Base-by-base conservation (phyloP, 2,888 invertebrate genomes). In the Parnassius orleans region DNA sequence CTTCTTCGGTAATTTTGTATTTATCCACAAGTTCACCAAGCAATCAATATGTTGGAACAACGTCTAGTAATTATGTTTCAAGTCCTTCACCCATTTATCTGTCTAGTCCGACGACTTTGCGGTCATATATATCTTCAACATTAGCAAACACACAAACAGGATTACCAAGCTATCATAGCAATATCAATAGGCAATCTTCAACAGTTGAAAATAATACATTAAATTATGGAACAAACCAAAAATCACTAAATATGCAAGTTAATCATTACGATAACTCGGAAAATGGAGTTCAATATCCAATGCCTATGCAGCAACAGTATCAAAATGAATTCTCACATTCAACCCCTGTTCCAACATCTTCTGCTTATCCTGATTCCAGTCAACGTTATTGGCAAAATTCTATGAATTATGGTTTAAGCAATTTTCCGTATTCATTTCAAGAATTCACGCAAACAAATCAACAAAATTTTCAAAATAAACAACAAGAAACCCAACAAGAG, bases 251-350 rank as follows among this genome's bases (percentile, higher is more conserved):
- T 65, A 79, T 89, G 67, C 84, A 85, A 69, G 85, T 88, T 58
- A 88, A 90, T 68, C 89, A 90, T 72, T 91, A 87, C 64, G 87
- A 91, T 67, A 91, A 90, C 66, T 83, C 89, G 14, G 84, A 79
- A 7, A 87, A 84, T 68, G 89, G 89, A 9, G 74, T 90, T 0
- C 81, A 87, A 66, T 89, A 84, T 72, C 86, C 86, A 0, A 68
- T 72, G 12, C 84, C 78, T 68, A 61, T 76, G 0, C 86, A 82
- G 60, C 80, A 79, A 60, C 88, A 86, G 66, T 86, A 83, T 70
- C 83, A 81, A 67, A 85, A 79, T 63, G 87, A 89, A 51, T 85
- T 80, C 54, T 74, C 80, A 1, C 79, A 85, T 51, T 84, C 90
- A 10, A 86, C 90, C 15, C 68, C 76, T 11, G 69, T 74, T 5